These are phyloP conservation scores for Cichlasoma orientale DNA, from an alignment of 2,797 vertebrate species.

Conservation along the genomic window DNA sequence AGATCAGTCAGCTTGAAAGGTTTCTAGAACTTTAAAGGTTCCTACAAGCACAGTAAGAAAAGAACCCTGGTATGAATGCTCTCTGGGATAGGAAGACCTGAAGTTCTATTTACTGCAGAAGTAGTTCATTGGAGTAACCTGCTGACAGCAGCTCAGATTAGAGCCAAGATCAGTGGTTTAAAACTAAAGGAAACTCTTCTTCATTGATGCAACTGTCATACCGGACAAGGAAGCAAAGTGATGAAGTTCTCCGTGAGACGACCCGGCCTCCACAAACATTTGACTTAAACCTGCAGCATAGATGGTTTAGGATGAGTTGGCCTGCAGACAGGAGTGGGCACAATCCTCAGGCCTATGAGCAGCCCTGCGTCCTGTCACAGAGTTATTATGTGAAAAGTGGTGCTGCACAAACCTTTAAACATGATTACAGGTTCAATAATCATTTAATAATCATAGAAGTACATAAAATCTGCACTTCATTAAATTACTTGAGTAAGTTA, in stretches of 20 bases:
- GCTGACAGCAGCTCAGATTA: not conserved
- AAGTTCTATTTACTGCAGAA: accelerated
- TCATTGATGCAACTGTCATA: not conserved
- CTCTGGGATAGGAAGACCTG: not conserved
- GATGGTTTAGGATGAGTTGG: not conserved
- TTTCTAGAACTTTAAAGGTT: too few relatives aligned
- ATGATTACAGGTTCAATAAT: too few relatives aligned
- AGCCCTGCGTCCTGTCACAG: accelerated
- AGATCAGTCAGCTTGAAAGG: too few relatives aligned
- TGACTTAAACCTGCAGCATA: not conserved
- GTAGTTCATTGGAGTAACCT: not conserved
- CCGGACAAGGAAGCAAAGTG: accelerated
- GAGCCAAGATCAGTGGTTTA: not conserved
- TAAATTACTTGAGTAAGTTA: not conserved
- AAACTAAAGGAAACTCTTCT: not conserved
- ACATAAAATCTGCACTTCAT: too few relatives aligned
- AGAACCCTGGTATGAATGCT: not conserved
- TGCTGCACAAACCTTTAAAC: not conserved
- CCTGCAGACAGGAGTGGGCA: not conserved
- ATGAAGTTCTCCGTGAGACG: not conserved
- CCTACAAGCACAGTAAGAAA: too few relatives aligned
- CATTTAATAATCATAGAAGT: not conserved
- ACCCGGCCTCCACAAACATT: not conserved
- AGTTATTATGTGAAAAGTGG: not conserved
- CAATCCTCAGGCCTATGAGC: too few relatives aligned